Base-by-base conservation (phyloP, 2,888 invertebrate genomes). In the Bruchidius siliquastri region DNA sequence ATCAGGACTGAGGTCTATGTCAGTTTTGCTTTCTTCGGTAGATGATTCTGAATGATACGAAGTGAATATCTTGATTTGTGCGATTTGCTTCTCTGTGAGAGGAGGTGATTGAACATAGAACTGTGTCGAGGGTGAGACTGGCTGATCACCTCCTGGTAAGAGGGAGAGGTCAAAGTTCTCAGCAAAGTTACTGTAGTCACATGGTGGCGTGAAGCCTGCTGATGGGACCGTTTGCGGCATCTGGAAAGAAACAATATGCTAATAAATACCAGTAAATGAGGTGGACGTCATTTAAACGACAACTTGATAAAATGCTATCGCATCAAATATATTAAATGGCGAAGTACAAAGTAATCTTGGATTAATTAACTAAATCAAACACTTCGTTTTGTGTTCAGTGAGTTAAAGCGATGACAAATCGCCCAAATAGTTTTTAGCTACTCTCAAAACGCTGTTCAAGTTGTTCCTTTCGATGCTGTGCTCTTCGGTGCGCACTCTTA, bases 201-300 rank as follows among this genome's bases (percentile, higher is more conserved):
- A 92, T 78, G 92, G 91, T 81, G 93, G 92, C 87, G 92, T 93
- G 85, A 91, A 92, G 86, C 92, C 93, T 83, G 92, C 92, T 81
- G 92, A 90, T 74, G 94, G 94, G 82, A 94, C 94, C 83, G 92
- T 93, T 88, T 94, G 94, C 87, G 94, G 93, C 93, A 94, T 94
- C 94, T 94, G 91, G 18, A 88, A 89, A 78, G 79, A 81, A 79
- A 73, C 20, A 71, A 70, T 4, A 18, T 1, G 49, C 8, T 26
- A 26, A n/a, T 21, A 20, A 49, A 30, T 20, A 69, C 20, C 21
- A 26, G n/a, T n/a, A n/a, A n/a, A n/a, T n/a, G n/a, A n/a, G n/a
- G n/a, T n/a, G n/a, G n/a, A n/a, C n/a, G n/a, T n/a, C n/a, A n/a
- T n/a, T n/a, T n/a, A n/a, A n/a, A n/a, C n/a, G n/a, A n/a, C n/a